Evolutionary conservation across 1,140 invertebrate species (phyloP).

Genomic region (Trichonephila clavata): DNA sequence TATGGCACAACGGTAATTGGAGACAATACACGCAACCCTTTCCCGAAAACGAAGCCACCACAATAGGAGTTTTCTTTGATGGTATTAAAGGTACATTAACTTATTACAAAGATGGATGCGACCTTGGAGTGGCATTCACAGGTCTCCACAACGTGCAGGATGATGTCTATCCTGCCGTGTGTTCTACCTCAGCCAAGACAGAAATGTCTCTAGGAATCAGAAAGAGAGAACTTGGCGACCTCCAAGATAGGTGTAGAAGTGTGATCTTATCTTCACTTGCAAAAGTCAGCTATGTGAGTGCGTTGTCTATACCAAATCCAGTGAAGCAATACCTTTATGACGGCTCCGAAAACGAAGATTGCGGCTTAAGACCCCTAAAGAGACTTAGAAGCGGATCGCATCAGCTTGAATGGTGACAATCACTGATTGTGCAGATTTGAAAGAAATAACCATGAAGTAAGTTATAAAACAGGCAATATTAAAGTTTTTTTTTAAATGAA

Average conservation of each 20-base stretch:
- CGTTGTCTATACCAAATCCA: conserved; percentile 80
- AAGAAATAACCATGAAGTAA: conserved; percentile 95
- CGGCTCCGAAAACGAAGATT: neutral
- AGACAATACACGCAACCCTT: conserved; percentile 86
- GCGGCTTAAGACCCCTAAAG: neutral
- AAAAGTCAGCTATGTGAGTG: conserved; percentile 78
- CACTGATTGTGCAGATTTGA: conserved; percentile 90
- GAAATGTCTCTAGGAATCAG: conserved; percentile 85
- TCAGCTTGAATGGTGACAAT: conserved; percentile 85
- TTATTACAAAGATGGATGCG: conserved; percentile 87
- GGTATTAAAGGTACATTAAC: conserved; percentile 86
- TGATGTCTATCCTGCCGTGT: conserved; percentile 86
- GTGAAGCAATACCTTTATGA: conserved; percentile 79
- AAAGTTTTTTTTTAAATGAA: neutral
- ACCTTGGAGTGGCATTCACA: conserved; percentile 84
- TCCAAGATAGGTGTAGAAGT: conserved; percentile 84
- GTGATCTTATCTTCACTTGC: conserved; percentile 79
- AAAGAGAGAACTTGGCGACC: conserved; percentile 85
- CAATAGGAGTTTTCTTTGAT: conserved; percentile 86
- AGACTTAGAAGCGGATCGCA: no score
- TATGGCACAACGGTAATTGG: conserved; percentile 86
- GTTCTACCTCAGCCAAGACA: conserved; percentile 89
- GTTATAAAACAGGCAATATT: conserved; percentile 88
- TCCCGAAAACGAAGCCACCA: conserved; percentile 86
- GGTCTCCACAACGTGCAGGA: conserved; percentile 82